Evolutionary conservation across 2,113 vertebrate genomes (phyloP).

Genomic region (Phainopepla nitens): DNA sequence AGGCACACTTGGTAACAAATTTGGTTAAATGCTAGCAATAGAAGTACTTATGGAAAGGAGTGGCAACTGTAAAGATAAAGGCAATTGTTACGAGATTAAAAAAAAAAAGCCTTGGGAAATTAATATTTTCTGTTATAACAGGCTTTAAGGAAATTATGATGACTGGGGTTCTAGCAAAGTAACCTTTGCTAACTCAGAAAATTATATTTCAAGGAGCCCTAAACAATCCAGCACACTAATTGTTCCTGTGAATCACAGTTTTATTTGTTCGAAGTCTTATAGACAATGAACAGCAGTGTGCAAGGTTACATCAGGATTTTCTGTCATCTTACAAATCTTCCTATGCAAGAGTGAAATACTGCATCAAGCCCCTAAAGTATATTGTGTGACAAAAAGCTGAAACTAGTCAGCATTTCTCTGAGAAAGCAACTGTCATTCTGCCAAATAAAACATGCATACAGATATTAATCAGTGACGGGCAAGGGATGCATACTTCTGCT

Average conservation of each 20-base stretch:
- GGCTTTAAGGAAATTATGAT: not conserved
- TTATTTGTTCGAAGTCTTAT: not conserved
- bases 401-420: not conserved
- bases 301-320: not conserved
- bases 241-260: not conserved
- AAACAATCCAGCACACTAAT: not conserved
- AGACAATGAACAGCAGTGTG: fast-evolving
- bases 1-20: not conserved
- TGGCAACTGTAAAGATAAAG: not conserved
- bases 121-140: fast-evolving
- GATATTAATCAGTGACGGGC: not conserved
- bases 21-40: not conserved
- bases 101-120: not conserved
- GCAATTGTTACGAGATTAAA: not conserved
- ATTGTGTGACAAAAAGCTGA: not conserved
- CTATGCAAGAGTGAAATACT: not conserved
- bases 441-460: not conserved
- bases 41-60: not conserved
- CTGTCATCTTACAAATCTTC: not conserved
- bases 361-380: not conserved
- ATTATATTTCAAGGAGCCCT: not conserved
- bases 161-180: not conserved
- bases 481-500: not conserved
- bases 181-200: not conserved
- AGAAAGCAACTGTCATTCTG: not conserved